phyloP scores from a whole-genome alignment of 2,888 invertebrate species.

The Drosophila cracens region DNA sequence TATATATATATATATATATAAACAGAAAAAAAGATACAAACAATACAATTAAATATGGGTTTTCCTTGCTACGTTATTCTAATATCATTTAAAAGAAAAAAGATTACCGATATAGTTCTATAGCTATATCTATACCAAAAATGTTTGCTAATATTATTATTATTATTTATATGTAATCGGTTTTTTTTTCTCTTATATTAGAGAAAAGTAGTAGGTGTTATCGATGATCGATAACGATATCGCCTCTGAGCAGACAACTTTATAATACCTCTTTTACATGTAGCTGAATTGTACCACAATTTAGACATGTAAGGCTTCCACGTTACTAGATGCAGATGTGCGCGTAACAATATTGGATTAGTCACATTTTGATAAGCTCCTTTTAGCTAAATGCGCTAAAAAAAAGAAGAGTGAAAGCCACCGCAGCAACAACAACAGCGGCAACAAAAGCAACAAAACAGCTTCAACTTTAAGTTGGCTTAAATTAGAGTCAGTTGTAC shows the following conservation, averaged over 20 bases:
- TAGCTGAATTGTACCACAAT: neutral
- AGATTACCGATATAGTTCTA: neutral
- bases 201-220: neutral
- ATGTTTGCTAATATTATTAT: no score
- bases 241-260: neutral
- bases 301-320: neutral
- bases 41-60: neutral
- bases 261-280: neutral
- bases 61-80: neutral
- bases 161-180: no score
- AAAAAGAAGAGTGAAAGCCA: conserved; percentile 43
- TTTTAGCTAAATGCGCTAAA: conserved; percentile 8
- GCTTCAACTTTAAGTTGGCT: conserved; percentile 10
- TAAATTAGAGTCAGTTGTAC: conserved; percentile 37
- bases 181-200: neutral
- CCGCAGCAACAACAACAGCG: neutral
- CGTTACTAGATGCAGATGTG: neutral
- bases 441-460: neutral
- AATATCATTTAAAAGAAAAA: neutral
- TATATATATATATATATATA: neutral
- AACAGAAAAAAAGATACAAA: neutral
- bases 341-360: conserved; percentile 8
- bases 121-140: neutral
- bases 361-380: conserved; percentile 20
- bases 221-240: neutral